Conservation (phyloP, 2,888 invertebrate species). For the Torymus tubicola region DNA sequence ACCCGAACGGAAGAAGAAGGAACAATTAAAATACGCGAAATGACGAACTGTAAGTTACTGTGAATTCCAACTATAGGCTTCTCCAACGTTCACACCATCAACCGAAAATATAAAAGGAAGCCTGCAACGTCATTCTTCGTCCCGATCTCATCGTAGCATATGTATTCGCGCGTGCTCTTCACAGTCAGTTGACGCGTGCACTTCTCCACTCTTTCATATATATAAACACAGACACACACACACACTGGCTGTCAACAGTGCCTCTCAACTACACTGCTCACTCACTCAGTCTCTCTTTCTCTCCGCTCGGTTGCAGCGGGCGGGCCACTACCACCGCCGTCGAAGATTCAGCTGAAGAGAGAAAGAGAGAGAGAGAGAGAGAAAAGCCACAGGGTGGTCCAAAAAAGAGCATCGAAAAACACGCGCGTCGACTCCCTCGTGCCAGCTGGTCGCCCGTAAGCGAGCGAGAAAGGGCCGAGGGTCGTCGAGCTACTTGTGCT, state of each 20-base stretch:
- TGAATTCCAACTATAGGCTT: too few relatives aligned
- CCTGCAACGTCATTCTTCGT: too few relatives aligned
- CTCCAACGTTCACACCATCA: too few relatives aligned
- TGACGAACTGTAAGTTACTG: too few relatives aligned
- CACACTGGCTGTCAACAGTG: slow-evolving; percentile 65
- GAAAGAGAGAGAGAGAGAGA: slow-evolving; percentile 12
- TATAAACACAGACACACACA: too few relatives aligned
- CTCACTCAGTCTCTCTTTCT: too few relatives aligned
- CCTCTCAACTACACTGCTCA: slow-evolving; percentile 62
- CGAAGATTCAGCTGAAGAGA: background rate
- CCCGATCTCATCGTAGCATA: too few relatives aligned
- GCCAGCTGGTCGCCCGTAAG: slow-evolving; percentile 51
- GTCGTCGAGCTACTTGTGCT: slow-evolving; percentile 18
- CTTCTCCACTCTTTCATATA: background rate
- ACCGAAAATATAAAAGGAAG: too few relatives aligned
- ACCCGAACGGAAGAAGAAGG: too few relatives aligned
- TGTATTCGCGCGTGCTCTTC: too few relatives aligned
- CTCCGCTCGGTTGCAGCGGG: slow-evolving; percentile 16
- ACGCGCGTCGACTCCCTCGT: slow-evolving; percentile 12
- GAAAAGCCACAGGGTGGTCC: slow-evolving; percentile 54
- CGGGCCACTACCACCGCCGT: too few relatives aligned
- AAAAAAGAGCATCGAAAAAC: slow-evolving; percentile 53
- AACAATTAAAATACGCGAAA: too few relatives aligned
- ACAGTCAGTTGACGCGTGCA: slow-evolving; percentile 26
- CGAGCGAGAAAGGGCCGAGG: slow-evolving; percentile 35